Evolutionary conservation across 2,888 invertebrate species (phyloP).

Genomic region (Ditylenchus weischeri): DNA sequence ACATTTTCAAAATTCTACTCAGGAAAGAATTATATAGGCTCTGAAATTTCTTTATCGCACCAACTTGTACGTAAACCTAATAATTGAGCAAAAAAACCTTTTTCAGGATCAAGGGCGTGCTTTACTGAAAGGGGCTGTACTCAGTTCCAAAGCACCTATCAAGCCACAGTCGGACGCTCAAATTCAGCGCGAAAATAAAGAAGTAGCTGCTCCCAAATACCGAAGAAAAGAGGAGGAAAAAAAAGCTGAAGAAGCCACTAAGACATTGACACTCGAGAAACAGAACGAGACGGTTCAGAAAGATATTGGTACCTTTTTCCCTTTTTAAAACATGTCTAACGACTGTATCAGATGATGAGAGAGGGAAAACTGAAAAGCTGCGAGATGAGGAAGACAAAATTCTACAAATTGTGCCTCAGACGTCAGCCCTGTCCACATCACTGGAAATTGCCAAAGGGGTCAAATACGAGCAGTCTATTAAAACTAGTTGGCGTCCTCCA

Average conservation of each 20-base stretch:
- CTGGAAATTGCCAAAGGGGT: conserved; percentile 95
- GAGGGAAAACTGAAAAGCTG: conserved; percentile 88
- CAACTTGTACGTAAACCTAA: too few species aligned
- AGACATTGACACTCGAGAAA: conserved; percentile 79
- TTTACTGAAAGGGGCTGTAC: conserved; percentile 40
- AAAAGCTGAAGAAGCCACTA: conserved; percentile 47
- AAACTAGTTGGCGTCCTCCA: conserved; percentile 88
- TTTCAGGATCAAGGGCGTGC: conserved; percentile 38
- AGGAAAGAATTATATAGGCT: too few species aligned
- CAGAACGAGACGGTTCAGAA: conserved; percentile 70
- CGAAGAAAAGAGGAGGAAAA: conserved; percentile 65
- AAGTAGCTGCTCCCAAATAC: conserved; percentile 66
- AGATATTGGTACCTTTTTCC: conserved; percentile 34
- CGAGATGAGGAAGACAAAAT: conserved; percentile 87
- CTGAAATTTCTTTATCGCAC: too few species aligned
- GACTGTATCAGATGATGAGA: conserved; percentile 59
- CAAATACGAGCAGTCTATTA: conserved; percentile 90
- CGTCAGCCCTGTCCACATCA: conserved; percentile 65
- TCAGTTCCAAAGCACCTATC: conserved; percentile 24
- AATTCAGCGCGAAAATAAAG: conserved; percentile 34
- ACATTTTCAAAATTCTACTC: too few species aligned
- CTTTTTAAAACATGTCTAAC: not conserved
- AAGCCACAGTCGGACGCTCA: conserved; percentile 30
- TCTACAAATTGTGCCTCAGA: conserved; percentile 60
- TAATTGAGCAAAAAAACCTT: too few species aligned